Evolutionary conservation across 2,113 vertebrate species (phyloP).

Genomic region (Phrynosoma platyrhinos): DNA sequence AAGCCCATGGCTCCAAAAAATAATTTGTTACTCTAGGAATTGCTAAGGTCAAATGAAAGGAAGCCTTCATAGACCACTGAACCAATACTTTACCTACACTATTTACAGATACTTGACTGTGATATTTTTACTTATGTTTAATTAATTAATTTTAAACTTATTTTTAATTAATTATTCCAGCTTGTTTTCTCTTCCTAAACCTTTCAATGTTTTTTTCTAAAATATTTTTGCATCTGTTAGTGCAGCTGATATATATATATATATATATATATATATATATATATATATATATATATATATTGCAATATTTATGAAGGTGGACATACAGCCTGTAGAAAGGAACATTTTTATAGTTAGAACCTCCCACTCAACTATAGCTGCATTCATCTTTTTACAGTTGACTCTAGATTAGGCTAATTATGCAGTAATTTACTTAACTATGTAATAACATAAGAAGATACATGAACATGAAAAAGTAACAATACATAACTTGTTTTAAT

Average conservation of each 20-base stretch:
- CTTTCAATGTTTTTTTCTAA: slow-evolving; percentile 81
- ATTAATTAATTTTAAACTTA: slow-evolving; percentile 55
- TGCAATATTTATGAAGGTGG: slow-evolving; percentile 81
- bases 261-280: too few species aligned
- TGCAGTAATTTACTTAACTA: slow-evolving; percentile 68
- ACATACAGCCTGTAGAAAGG: slow-evolving; percentile 83
- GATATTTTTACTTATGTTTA: slow-evolving; percentile 52
- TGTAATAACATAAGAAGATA: slow-evolving; percentile 72
- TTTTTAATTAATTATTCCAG: slow-evolving; percentile 48
- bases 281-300: too few species aligned
- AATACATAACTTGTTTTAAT: slow-evolving; percentile 56
- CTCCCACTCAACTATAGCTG: slow-evolving; percentile 76
- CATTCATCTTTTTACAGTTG: slow-evolving; percentile 79
- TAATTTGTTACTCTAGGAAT: slow-evolving; percentile 10
- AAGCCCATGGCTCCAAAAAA: background rate
- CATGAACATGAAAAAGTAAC: slow-evolving; percentile 49
- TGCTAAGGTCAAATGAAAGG: background rate
- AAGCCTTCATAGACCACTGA: background rate
- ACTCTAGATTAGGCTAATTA: slow-evolving; percentile 80
- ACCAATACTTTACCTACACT: background rate
- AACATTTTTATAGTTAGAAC: slow-evolving; percentile 82
- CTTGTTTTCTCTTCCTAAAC: slow-evolving; percentile 47
- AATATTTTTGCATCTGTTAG: slow-evolving; percentile 73
- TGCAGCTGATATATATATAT: slow-evolving; percentile 60
- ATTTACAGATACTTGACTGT: background rate